Conservation (phyloP, 2,888 invertebrate genomes). For the Tryphoninae sp. region DNA sequence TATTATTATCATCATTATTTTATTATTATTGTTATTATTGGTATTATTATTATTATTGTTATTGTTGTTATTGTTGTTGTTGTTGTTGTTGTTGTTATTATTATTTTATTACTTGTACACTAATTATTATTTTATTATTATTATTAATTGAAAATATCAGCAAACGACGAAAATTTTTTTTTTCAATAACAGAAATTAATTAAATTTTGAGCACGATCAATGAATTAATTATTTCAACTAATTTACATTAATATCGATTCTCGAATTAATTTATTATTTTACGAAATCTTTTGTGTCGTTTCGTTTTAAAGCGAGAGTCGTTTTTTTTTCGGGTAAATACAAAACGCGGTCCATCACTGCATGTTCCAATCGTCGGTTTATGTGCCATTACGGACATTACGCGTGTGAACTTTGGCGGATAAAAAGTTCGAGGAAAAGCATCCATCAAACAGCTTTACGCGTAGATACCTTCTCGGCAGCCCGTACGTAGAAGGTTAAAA, state of each 20-base stretch:
- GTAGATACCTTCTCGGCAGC: background rate
- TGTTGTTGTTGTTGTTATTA: too few relatives aligned
- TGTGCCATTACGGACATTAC: background rate
- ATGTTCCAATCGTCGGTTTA: constrained; percentile 5
- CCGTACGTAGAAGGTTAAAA: constrained; percentile 32
- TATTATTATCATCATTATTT: background rate
- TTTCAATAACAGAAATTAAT: too few relatives aligned
- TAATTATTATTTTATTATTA: background rate
- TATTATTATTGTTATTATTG: too few relatives aligned
- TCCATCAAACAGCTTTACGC: constrained; percentile 26
- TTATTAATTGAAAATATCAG: too few relatives aligned
- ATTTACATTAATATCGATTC: background rate
- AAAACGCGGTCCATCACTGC: background rate
- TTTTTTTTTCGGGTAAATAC: background rate
- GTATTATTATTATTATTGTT: background rate
- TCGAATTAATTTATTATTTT: too few relatives aligned
- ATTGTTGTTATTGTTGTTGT: background rate
- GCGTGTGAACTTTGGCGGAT: background rate
- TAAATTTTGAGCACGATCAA: too few relatives aligned
- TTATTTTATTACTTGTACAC: too few relatives aligned
- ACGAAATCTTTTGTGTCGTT: background rate
- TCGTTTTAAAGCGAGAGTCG: background rate
- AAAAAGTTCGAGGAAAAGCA: constrained; percentile 28
- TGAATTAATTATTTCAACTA: too few relatives aligned
- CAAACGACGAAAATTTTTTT: too few relatives aligned